Percentiles rank a stretch among this genome's conserved stretches.
Evolutionary conservation across 2,888 invertebrate genomes (phyloP).

Genomic region (Nebria brevicollis): DNA sequence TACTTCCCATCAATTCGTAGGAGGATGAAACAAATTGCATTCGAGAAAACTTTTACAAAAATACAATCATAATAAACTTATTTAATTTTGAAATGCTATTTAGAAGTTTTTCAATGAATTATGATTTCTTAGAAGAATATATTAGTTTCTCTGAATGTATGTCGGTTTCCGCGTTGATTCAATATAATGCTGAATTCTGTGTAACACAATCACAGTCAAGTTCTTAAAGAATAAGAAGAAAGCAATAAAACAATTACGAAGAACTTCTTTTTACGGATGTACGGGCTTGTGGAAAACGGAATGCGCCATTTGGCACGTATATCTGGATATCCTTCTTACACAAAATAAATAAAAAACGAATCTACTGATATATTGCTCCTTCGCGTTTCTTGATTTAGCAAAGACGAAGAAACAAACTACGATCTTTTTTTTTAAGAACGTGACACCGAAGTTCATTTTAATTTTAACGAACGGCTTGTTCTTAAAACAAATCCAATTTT

Average conservation of each 20-base stretch:
- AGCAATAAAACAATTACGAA: conserved; percentile 1
- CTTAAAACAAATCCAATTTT: not conserved
- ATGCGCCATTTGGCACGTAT: not conserved
- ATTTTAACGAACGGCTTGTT: not conserved
- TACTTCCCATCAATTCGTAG: not conserved
- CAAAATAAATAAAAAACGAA: conserved; percentile 1
- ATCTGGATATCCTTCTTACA: not conserved
- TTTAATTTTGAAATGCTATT: not conserved
- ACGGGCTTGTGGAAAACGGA: not conserved
- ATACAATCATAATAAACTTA: not conserved
- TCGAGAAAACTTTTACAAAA: not conserved
- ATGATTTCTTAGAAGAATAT: not conserved
- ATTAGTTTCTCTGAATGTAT: not conserved
- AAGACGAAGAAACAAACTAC: not conserved
- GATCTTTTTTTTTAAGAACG: not conserved
- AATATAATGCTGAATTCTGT: not conserved
- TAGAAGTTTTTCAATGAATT: not conserved
- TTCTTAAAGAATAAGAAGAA: not conserved
- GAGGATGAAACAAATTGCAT: not conserved
- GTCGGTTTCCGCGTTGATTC: not conserved
- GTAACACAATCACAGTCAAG: not conserved
- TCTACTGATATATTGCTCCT: not conserved
- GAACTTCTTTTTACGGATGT: conserved; percentile 1
- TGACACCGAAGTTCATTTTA: not conserved
- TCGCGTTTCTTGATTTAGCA: not conserved